A percentile compares a stretch with the other conserved stretches of the same genome.
Evolutionary conservation across 2,113 vertebrate genomes (phyloP).

Genomic region (Tricholaema leucomelas): DNA sequence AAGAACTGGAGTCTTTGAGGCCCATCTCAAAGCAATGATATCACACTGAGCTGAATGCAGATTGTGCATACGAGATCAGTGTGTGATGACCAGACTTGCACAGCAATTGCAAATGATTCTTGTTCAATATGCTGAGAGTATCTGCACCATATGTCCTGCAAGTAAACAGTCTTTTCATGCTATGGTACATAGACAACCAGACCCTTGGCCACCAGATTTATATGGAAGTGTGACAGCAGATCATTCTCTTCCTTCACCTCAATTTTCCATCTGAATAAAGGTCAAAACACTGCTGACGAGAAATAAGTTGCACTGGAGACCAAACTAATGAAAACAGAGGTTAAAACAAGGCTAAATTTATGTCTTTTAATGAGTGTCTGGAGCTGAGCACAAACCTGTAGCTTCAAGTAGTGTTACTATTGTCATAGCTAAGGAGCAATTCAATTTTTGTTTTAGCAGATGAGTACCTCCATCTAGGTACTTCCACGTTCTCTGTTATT

Average conservation of each 20-base stretch:
- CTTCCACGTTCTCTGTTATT: neutral
- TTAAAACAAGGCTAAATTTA: conserved; percentile 45
- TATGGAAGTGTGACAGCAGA: neutral
- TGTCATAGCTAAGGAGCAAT: neutral
- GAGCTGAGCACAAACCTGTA: neutral
- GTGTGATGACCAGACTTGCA: neutral
- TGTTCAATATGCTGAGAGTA: neutral
- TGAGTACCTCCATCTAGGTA: neutral
- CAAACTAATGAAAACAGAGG: conserved; percentile 18
- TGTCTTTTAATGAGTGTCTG: neutral
- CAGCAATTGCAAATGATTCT: neutral
- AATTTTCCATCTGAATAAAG: conserved; percentile 22
- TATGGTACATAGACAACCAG: neutral
- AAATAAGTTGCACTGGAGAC: conserved; percentile 7
- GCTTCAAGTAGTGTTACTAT: neutral
- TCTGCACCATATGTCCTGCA: neutral
- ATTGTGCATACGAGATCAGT: neutral
- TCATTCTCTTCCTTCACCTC: conserved; percentile 16
- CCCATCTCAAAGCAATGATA: neutral
- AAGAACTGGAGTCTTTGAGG: neutral
- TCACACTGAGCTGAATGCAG: neutral
- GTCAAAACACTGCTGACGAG: conserved; percentile 25
- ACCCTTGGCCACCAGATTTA: neutral
- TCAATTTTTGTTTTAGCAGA: conserved; percentile 24
- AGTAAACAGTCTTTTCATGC: neutral